A percentile compares a stretch with the other conserved stretches of the same genome.
Evolutionary conservation across 2,113 vertebrate species (phyloP).

Genomic region (Pedionomus torquatus): DNA sequence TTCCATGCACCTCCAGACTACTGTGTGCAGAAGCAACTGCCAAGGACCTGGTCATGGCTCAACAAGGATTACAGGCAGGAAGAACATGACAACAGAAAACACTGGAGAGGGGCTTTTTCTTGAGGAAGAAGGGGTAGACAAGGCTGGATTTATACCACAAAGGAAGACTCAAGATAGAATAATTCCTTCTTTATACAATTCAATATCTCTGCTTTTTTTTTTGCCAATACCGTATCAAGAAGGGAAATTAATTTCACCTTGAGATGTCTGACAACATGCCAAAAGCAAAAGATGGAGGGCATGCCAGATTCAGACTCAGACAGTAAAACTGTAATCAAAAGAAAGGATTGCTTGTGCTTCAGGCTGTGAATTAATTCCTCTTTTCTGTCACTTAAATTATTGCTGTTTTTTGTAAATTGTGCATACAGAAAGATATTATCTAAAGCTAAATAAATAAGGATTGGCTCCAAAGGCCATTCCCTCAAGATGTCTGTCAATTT

Average conservation of each 20-base stretch:
- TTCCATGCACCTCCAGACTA: not conserved
- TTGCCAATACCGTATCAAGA: not conserved
- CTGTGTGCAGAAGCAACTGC: not conserved
- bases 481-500: not conserved
- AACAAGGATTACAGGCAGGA: not conserved
- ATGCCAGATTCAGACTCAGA: not conserved
- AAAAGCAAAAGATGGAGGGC: not conserved
- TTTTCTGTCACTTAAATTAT: not conserved
- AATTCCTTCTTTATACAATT: not conserved
- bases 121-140: not conserved
- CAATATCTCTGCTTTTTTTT: not conserved
- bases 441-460: not conserved
- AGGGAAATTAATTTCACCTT: not conserved
- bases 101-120: fast-evolving
- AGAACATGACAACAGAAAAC: not conserved
- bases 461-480: not conserved
- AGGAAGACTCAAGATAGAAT: not conserved
- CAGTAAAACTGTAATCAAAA: not conserved
- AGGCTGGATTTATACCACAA: not conserved
- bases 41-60: not conserved
- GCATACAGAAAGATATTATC: not conserved
- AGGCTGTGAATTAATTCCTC: slow-evolving; percentile 23
- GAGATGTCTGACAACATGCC: not conserved
- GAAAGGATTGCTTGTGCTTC: not conserved
- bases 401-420: not conserved